Percentiles rank a stretch among this genome's conserved stretches.
These are phyloP conservation scores for Chascanopsetta lugubris DNA, from an alignment of 2,113 vertebrate genomes.

Conservation along the genomic window DNA sequence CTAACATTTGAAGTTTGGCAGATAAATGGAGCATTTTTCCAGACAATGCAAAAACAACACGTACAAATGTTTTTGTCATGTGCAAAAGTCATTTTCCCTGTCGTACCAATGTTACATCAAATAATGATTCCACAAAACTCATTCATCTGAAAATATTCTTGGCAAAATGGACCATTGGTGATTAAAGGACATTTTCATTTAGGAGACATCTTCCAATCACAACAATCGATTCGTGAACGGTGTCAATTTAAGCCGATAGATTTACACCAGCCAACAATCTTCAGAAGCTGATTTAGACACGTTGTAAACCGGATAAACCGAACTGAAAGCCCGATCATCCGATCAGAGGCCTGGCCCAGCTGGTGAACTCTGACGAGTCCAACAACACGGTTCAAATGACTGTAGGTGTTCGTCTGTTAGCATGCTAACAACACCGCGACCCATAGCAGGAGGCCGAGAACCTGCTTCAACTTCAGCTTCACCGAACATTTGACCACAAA, in stretches of 20 bases:
- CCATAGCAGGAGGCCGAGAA: constrained; percentile 1
- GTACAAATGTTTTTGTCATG: too few relatives aligned
- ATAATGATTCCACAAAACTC: too few relatives aligned
- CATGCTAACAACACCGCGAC: constrained; percentile 37
- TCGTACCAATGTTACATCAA: too few relatives aligned
- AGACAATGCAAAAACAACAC: too few relatives aligned
- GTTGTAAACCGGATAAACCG: constrained; percentile 21
- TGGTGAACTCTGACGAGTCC: constrained; percentile 20
- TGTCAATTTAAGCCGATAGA: background rate
- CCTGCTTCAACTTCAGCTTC: too few relatives aligned
- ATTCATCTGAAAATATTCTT: too few relatives aligned
- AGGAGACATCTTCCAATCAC: background rate
- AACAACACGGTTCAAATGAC: constrained; percentile 14
- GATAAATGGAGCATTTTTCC: too few relatives aligned
- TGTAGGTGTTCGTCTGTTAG: constrained; percentile 20
- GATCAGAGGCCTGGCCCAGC: constrained; percentile 58
- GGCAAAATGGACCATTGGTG: too few relatives aligned
- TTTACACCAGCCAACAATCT: background rate
- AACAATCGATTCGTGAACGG: background rate
- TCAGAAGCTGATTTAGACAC: background rate
- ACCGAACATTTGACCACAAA: fast-evolving
- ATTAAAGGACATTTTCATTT: too few relatives aligned
- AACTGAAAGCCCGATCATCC: constrained; percentile 13
- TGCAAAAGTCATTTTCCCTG: too few relatives aligned
- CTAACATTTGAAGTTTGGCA: too few relatives aligned